A percentile compares a stretch with the other conserved stretches of the same genome.
Evolutionary conservation across 92 coral and sea anemone genomes (phyloP).

Genomic region (Palythoa grandis): DNA sequence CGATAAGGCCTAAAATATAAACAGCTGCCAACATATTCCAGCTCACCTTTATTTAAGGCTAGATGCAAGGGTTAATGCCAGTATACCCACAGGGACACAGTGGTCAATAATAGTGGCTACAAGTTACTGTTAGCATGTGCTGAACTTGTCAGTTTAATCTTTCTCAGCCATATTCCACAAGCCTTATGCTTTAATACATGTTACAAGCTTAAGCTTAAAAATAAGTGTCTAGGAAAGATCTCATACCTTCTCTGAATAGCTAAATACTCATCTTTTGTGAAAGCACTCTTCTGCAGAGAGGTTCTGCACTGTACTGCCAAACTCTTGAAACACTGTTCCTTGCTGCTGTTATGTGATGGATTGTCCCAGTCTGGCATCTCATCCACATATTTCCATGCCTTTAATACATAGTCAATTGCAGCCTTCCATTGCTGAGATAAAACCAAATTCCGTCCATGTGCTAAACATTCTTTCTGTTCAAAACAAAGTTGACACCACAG

Average conservation of each 20-base stretch:
- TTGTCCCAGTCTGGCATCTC: conserved; percentile 86
- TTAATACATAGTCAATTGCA: conserved; percentile 65
- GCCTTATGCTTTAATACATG: neutral
- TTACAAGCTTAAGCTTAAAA: no score
- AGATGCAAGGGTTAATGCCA: no score
- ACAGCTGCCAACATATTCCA: no score
- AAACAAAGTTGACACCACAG: neutral
- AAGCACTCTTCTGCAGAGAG: conserved; percentile 56
- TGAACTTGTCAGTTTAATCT: neutral
- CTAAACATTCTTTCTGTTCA: conserved; percentile 78
- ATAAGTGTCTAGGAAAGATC: neutral
- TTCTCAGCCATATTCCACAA: neutral
- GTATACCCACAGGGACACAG: no score
- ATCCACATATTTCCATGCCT: conserved; percentile 77
- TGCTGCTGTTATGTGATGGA: conserved; percentile 80
- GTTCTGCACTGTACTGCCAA: conserved; percentile 78
- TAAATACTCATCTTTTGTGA: conserved; percentile 54
- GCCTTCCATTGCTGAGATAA: conserved; percentile 63
- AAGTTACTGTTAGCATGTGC: no score
- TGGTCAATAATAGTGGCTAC: no score
- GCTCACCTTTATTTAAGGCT: no score
- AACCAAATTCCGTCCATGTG: conserved; percentile 67
- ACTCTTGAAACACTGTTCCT: conserved; percentile 68
- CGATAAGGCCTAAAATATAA: no score
- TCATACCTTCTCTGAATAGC: conserved; percentile 49